Base-by-base conservation (phyloP, 2,113 vertebrate species). In the Rattus norvegicus region DNA sequence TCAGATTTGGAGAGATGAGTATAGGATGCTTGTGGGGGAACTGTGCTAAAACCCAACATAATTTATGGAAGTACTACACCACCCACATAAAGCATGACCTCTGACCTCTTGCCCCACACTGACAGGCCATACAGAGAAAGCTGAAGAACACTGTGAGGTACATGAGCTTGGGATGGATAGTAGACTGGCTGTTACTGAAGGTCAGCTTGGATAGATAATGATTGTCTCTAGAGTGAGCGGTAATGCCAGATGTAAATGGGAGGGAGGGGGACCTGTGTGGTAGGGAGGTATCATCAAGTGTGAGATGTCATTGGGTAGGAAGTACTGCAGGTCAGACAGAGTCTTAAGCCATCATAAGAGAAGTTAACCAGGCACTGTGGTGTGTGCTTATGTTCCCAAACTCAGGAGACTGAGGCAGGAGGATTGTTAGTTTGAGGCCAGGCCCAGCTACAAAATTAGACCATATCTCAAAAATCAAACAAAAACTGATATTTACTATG, bases 151-250 rank as follows among this genome's bases (percentile, higher is more conserved):
- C 6, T 19, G 1, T 3, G 47, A 47, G 22, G 22, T 24, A 76
- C 59, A 47, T 69, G 2, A 13, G 10, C 0, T 11, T 4, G 14
- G 61, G 59, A 12, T 24, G 2, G 0, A 17, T 10, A 0, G 6
- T 22, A 26, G 75, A 54, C 19, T 36, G 7, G 84, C 19, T 49
- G 49, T 30, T 22, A 20, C 54, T 39, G 7, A 28, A 79, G 43
- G 30, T 20, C 24, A 43, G 4, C 3, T 16, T 30, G 70, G 16
- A 0, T 43, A 47, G 24, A 19, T 9, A 33, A 1, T 28, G 49
- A 59, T 16, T n/a, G 22, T 1, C 22, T 70, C 24, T 39, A 26
- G 30, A 28, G 3, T 10, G 9, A 28, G 39, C 7, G 43, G 0
- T 2, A 0, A 12, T 20, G 36, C 7, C 24, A 3, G 6, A 19